Conservation (phyloP, 2,888 invertebrate genomes). For the Mesoligia furuncula region DNA sequence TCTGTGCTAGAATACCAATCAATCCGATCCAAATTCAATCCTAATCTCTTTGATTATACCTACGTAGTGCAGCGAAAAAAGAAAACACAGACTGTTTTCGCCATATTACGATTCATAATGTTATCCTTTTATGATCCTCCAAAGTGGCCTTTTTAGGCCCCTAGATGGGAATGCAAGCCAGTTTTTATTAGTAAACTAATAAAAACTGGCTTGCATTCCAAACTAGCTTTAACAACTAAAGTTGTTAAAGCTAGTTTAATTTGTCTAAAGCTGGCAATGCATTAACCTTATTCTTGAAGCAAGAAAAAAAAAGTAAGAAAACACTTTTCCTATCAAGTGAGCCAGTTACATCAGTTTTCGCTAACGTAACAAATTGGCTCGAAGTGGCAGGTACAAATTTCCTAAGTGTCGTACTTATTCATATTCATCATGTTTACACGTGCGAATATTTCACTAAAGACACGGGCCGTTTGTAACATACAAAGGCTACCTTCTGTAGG, state of each 20-base stretch:
- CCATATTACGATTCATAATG: no score
- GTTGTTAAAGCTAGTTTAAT: not conserved
- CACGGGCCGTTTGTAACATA: not conserved
- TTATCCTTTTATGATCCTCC: no score
- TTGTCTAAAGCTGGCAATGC: not conserved
- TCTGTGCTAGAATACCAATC: no score
- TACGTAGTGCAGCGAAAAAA: no score
- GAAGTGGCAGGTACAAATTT: conserved; percentile 5
- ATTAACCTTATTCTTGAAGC: not conserved
- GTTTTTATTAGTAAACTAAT: not conserved
- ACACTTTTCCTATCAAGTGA: not conserved
- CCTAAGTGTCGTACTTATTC: conserved; percentile 4
- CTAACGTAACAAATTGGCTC: not conserved
- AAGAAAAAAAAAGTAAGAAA: not conserved
- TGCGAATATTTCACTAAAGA: conserved; percentile 12
- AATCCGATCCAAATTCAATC: no score
- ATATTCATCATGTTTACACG: conserved; percentile 4
- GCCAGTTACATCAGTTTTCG: not conserved
- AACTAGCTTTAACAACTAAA: no score
- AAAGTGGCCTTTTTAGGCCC: no score
- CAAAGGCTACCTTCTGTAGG: not conserved
- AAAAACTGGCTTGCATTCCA: no score
- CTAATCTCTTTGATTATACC: no score
- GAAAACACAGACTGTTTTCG: no score
- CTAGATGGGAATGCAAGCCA: not conserved